phyloP scores from a whole-genome alignment of 2,888 invertebrate species.

The Temnothorax rugatulus region DNA sequence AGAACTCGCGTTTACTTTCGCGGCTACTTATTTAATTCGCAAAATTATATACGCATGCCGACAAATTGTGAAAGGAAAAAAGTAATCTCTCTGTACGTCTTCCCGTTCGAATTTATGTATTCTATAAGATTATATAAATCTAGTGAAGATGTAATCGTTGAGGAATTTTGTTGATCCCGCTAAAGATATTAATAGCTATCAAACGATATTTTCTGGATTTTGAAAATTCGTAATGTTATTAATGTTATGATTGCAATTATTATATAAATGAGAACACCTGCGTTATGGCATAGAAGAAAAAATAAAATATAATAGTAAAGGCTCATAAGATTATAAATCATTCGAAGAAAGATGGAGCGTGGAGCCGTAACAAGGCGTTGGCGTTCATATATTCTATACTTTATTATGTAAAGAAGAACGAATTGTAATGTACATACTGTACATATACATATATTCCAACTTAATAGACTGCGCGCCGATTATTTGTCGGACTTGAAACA shows the following conservation, averaged over 20 bases:
- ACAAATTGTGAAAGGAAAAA: neutral
- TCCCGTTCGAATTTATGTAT: neutral
- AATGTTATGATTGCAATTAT: too few relatives aligned
- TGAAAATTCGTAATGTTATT: neutral
- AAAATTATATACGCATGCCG: neutral
- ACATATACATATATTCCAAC: too few relatives aligned
- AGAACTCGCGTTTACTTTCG: neutral
- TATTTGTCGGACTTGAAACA: too few relatives aligned
- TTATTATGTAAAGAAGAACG: too few relatives aligned
- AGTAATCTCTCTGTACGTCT: neutral
- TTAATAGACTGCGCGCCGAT: too few relatives aligned
- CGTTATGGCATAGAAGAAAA: neutral
- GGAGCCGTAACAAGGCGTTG: too few relatives aligned
- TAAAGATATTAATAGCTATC: neutral
- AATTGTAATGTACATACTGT: too few relatives aligned
- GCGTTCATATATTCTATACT: too few relatives aligned
- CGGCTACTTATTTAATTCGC: neutral
- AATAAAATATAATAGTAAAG: too few relatives aligned
- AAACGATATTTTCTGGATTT: neutral
- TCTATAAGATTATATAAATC: neutral
- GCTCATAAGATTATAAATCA: too few relatives aligned
- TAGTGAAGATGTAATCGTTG: neutral
- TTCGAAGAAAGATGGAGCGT: too few relatives aligned
- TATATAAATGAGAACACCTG: neutral
- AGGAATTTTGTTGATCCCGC: constrained; percentile 18